A percentile compares a stretch with the other conserved stretches of the same genome.
phyloP scores from a whole-genome alignment of 2,113 vertebrate species.

The Cryptomyrus ogoouensis region DNA sequence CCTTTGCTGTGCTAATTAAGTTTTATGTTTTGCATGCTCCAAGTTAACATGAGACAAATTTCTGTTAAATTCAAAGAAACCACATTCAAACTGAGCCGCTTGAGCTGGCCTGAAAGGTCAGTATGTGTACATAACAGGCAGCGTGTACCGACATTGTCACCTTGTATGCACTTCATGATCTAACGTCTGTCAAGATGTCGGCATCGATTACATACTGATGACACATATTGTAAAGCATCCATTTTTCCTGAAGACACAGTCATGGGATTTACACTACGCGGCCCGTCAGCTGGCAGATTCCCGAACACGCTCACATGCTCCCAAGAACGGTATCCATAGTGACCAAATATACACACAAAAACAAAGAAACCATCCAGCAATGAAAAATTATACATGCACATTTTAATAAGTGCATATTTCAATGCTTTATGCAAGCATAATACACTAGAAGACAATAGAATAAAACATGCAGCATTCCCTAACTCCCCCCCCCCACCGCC shows the following conservation, averaged over 20 bases:
- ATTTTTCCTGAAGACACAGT: neutral
- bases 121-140: neutral
- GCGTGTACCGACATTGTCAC: neutral
- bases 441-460: neutral
- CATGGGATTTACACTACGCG: slow-evolving; percentile 3
- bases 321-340: slow-evolving; percentile 5
- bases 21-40: neutral
- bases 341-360: slow-evolving; percentile 4
- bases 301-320: neutral
- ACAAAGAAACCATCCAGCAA: slow-evolving; percentile 7
- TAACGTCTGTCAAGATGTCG: neutral
- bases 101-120: neutral
- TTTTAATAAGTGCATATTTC: neutral
- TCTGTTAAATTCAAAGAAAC: neutral
- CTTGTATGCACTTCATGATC: no score
- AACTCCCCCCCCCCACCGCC: no score
- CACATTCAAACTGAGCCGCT: neutral
- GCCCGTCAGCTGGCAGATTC: neutral
- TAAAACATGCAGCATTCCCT: neutral
- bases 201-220: neutral
- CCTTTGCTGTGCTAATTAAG: neutral
- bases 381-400: neutral
- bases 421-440: neutral
- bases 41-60: neutral
- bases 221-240: neutral